These are phyloP conservation scores for Rotaria magnacalcarata DNA, from an alignment of 2,888 invertebrate species.

Conservation along the genomic window DNA sequence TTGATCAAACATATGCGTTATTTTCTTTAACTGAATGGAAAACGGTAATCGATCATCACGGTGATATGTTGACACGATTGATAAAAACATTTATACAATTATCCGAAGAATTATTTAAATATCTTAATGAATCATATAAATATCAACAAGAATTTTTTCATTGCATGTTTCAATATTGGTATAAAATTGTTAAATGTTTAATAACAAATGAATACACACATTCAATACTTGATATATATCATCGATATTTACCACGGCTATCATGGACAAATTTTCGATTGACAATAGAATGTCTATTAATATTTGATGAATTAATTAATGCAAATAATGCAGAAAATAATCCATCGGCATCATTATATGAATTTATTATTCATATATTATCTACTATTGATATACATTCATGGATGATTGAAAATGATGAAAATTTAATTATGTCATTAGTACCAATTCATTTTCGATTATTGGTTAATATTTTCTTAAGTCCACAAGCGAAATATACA, in stretches of 20 bases:
- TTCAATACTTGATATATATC: conserved; percentile 7
- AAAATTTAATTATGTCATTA: neutral
- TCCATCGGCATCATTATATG: conserved; percentile 16
- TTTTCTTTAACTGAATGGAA: conserved; percentile 21
- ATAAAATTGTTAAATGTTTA: neutral
- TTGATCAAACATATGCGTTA: neutral
- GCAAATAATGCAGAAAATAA: neutral
- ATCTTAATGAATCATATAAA: neutral
- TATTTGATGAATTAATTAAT: conserved; percentile 6
- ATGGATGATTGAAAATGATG: conserved; percentile 20
- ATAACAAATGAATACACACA: conserved; percentile 20
- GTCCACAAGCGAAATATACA: conserved; percentile 11
- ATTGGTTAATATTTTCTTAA: neutral
- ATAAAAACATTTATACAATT: conserved; percentile 11
- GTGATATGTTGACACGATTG: neutral
- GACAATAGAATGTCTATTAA: conserved; percentile 23
- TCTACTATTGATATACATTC: neutral
- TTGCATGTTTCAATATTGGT: conserved; percentile 14
- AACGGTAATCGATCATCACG: neutral
- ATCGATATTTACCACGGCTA: neutral
- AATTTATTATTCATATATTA: conserved; percentile 16
- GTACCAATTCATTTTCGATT: neutral
- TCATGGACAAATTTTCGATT: neutral
- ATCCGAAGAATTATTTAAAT: neutral
- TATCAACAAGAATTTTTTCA: conserved; percentile 22